These are phyloP conservation scores for Lasioglossum zephyrum DNA, from an alignment of 2,888 invertebrate species.

Conservation along the genomic window DNA sequence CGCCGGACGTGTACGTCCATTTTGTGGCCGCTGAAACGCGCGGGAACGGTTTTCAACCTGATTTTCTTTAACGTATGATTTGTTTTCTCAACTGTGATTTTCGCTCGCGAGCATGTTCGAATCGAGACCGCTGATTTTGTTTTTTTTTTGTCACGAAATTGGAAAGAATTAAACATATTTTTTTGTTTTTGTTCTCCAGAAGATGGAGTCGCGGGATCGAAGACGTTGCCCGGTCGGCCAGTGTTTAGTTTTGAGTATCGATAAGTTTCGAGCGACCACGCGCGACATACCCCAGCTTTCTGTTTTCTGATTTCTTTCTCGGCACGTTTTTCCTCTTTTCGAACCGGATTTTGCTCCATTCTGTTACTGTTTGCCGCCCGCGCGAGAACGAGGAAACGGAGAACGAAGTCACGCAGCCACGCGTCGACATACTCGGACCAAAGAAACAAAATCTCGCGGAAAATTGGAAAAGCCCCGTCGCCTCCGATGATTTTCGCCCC, in stretches of 20 bases:
- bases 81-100: neutral
- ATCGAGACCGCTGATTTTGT: neutral
- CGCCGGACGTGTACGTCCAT: neutral
- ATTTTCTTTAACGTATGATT: neutral
- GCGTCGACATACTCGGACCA: neutral
- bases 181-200: neutral
- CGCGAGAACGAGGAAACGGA: constrained; percentile 48
- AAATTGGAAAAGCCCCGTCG: constrained; percentile 4
- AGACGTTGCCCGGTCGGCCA: constrained; percentile 18
- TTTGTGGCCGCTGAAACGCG: neutral
- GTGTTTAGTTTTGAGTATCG: constrained; percentile 35
- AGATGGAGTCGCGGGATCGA: constrained; percentile 1
- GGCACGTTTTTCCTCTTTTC: constrained; percentile 60
- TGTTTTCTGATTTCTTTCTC: constrained; percentile 74
- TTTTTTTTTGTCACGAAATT: neutral
- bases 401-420: constrained; percentile 50
- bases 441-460: neutral
- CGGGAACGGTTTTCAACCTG: neutral
- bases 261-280: constrained; percentile 59
- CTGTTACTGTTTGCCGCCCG: constrained; percentile 32
- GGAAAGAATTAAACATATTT: neutral
- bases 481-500: constrained; percentile 30
- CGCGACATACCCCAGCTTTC: constrained; percentile 65
- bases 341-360: constrained; percentile 62
- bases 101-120: neutral